Conservation (phyloP, 2,797 vertebrate genomes). For the Mus spretus region DNA sequence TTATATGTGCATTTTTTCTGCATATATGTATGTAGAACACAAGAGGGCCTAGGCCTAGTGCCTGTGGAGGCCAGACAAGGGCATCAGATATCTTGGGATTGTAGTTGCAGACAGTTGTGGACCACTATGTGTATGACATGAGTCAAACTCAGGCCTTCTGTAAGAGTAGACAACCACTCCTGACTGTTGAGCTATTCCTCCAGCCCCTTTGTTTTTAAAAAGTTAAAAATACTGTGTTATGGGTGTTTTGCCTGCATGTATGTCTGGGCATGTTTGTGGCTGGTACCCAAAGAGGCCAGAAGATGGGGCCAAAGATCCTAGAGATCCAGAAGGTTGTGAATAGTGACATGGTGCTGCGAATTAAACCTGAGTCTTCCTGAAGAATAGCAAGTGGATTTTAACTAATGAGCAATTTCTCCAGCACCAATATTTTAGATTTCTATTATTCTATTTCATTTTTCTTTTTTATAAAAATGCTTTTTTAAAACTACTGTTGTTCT, state of each 20-base stretch:
- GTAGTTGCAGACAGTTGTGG: neutral
- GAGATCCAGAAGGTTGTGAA: too few species aligned
- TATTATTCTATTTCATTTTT: too few species aligned
- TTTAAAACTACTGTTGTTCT: too few species aligned
- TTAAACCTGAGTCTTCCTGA: too few species aligned
- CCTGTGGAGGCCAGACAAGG: neutral
- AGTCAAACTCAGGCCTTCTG: neutral
- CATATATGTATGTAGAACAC: neutral
- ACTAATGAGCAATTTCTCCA: too few species aligned
- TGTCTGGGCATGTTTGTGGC: neutral
- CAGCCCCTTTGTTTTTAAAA: neutral
- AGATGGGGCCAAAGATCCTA: too few species aligned
- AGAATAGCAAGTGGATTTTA: too few species aligned
- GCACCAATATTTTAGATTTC: too few species aligned
- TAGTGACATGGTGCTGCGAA: too few species aligned
- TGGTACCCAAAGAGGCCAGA: too few species aligned
- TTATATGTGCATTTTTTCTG: neutral
- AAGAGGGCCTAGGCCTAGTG: neutral
- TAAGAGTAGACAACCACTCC: neutral
- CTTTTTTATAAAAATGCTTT: too few species aligned
- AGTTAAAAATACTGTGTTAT: neutral
- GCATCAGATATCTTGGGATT: neutral
- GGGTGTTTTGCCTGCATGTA: neutral
- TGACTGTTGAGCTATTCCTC: neutral
- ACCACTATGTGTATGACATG: neutral